Evolutionary conservation across 2,888 invertebrate genomes (phyloP).

Genomic region (Sialis lutaria): DNA sequence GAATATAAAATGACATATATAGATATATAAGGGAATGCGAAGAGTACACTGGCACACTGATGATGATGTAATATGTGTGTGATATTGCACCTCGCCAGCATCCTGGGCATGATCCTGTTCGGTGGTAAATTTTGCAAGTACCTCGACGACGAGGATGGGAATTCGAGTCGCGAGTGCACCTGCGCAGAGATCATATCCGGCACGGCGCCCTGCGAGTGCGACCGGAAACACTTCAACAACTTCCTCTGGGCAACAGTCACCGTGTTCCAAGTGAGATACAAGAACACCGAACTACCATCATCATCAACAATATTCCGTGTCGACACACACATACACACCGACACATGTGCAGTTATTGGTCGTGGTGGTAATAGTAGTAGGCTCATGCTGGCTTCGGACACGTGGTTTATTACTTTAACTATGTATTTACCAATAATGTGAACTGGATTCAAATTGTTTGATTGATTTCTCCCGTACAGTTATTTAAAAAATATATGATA

Average conservation of each 20-base stretch:
- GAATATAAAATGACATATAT: no score
- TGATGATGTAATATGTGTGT: no score
- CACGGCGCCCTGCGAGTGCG: conserved; percentile 84
- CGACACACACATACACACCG: background rate
- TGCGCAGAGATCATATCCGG: conserved; percentile 82
- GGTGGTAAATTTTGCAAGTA: conserved; percentile 99
- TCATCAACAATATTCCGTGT: background rate
- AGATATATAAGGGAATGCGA: no score
- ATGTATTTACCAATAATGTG: no score
- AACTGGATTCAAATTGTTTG: no score
- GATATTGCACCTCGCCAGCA: conserved; percentile 45
- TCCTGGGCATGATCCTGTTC: conserved; percentile 98
- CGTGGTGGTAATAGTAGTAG: background rate
- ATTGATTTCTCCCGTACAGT: no score
- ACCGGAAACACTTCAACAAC: conserved; percentile 98
- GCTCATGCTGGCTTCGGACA: no score
- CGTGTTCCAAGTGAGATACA: conserved; percentile 80
- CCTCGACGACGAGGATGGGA: conserved; percentile 72
- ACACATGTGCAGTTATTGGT: background rate
- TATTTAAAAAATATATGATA: no score
- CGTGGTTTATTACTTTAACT: no score
- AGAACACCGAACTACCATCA: no score
- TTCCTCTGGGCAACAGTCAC: conserved; percentile 95
- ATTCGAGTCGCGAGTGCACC: conserved; percentile 70
- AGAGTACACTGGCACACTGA: no score